Evolutionary conservation across 1,140 invertebrate species (phyloP), one percentile per base, ranked within the genome.

Genomic region (Monochamus saltuarius): DNA sequence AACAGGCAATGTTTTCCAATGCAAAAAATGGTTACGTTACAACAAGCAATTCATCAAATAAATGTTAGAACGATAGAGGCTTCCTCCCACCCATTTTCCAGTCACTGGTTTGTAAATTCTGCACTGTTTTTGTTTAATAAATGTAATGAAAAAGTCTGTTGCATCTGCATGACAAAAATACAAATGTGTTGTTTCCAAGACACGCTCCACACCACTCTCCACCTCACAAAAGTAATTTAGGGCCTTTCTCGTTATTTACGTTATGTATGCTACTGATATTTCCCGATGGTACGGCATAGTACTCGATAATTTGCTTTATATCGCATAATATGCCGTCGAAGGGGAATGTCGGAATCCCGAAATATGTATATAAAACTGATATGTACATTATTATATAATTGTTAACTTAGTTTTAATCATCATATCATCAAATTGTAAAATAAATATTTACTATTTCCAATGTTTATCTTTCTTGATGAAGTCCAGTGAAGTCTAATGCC

Each of bases 201-300:
- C 22, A 29, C 22, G 22, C 22, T 29, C 22, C 22, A 50, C 22
- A 50, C 47, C 10, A 39, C 39, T 56, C 22, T 46, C 53, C 68
- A 62, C 68, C 68, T 70, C 68, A 70, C 68, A 66, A 56, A 70
- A 70, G 68, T 63, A 61, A 59, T 59, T 14, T 35, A 51, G 61
- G 59, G 59, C 68, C 68, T 66, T 65, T 59, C 42, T 62, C 56
- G 68, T 56, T 70, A 70, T 70, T 70, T 70, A 68, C 65, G 47
- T 66, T 56, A 64, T 70, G 68, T 68, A 59, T 63, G 53, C 54
- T 9, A 49, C 53, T 56, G 56, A 62, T 56, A 55, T 58, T 13
- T 67, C 34, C 22, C 42, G 13, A 34, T 22, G 29, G 22, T 16
- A 35, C 49, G 56, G 40, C 50, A 49, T 43, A 55, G 22, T 54